Percentiles rank a stretch among this genome's conserved stretches.
Conservation (phyloP, 2,113 vertebrate genomes). For the Irena cyanogastra region DNA sequence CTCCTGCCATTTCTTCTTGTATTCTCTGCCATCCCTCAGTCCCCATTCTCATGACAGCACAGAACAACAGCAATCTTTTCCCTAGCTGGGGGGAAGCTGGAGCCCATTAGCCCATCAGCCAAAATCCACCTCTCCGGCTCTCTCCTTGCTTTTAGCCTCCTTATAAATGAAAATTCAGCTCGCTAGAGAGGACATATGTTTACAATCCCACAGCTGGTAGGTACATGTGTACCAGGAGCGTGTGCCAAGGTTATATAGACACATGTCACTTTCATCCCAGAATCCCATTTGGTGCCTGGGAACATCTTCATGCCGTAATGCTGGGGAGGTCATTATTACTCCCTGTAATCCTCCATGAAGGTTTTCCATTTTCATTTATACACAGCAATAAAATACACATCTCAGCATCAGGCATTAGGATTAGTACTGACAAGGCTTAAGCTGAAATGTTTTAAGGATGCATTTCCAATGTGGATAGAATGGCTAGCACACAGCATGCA, state of each 20-base stretch:
- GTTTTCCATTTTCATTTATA: slow-evolving; percentile 63
- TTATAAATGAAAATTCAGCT: slow-evolving; percentile 29
- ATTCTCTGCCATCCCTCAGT: not conserved
- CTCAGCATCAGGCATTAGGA: slow-evolving; percentile 72
- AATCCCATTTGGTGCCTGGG: slow-evolving; percentile 42
- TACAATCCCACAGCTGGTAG: slow-evolving; percentile 45
- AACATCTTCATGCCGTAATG: slow-evolving; percentile 11
- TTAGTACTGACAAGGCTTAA: slow-evolving; percentile 69
- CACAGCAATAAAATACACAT: slow-evolving; percentile 68
- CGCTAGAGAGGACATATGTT: slow-evolving; percentile 39
- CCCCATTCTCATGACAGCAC: not conserved
- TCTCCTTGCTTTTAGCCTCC: not conserved
- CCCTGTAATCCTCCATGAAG: slow-evolving; percentile 67
- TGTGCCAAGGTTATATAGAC: slow-evolving; percentile 32
- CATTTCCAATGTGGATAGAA: slow-evolving; percentile 48
- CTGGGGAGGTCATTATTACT: slow-evolving; percentile 53
- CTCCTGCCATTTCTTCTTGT: not conserved
- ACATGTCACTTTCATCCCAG: slow-evolving; percentile 49
- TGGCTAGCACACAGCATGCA: not conserved
- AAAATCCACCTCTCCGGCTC: not conserved
- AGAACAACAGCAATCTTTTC: not conserved
- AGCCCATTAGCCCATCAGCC: slow-evolving; percentile 3
- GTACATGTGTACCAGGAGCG: slow-evolving; percentile 26
- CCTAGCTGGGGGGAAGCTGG: not conserved
- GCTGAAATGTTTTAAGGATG: slow-evolving; percentile 60